Percentiles rank a stretch among this genome's conserved stretches.
Conservation (phyloP, 1,140 invertebrate genomes). For the Dryas iulia region DNA sequence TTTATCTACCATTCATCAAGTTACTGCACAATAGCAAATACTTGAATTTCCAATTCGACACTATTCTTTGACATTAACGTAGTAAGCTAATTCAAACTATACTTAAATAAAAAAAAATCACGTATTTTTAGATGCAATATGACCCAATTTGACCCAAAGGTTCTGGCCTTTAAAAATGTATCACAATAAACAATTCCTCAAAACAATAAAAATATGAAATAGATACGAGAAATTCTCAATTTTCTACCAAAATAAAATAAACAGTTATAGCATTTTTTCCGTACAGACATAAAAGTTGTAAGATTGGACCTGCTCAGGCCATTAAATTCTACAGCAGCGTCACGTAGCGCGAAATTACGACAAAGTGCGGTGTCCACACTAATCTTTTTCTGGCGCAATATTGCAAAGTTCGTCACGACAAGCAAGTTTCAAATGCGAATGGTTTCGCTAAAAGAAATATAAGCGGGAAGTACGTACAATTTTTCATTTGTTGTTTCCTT, state of each 20-base stretch:
- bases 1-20: too few species aligned
- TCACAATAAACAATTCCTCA: too few species aligned
- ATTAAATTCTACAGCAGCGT: slow-evolving; percentile 5
- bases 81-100: too few species aligned
- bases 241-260: background rate
- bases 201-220: background rate
- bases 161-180: too few species aligned
- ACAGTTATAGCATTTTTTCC: background rate
- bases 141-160: too few species aligned
- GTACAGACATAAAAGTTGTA: background rate
- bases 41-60: too few species aligned
- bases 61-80: too few species aligned
- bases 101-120: too few species aligned
- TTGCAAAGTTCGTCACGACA: slow-evolving; percentile 1
- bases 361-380: slow-evolving; percentile 7
- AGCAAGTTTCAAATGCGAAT: slow-evolving; percentile 2
- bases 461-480: background rate
- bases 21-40: too few species aligned
- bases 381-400: slow-evolving; percentile 9
- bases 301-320: slow-evolving; percentile 1
- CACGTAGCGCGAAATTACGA: slow-evolving; percentile 8
- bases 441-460: background rate
- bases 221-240: background rate
- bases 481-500: background rate
- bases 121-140: too few species aligned